Base-by-base conservation (phyloP, 2,888 invertebrate genomes). In the Oligia strigilis region DNA sequence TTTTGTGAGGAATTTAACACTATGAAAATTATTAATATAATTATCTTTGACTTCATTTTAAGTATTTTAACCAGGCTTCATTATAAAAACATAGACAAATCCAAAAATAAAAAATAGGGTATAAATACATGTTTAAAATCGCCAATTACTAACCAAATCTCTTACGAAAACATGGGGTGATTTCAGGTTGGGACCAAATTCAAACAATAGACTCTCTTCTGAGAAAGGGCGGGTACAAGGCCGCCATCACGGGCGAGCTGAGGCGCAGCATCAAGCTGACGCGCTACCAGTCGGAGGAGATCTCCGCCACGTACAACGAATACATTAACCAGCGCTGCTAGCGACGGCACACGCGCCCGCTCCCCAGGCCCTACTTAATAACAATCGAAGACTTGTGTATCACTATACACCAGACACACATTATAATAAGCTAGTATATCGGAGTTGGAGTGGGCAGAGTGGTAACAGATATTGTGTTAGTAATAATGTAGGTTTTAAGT, bases 201-300 rank as follows among this genome's bases (percentile, higher is more conserved):
- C 99, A 99, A 97, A 99, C 99, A 46, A 99, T 99, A 93, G 99
- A 99, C 97, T 99, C 99, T 65, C 97, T 99, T 84, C 97, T 99
- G 86, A 98, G 99, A 89, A 99, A 99, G 97, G 99, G 99, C 88
- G 99, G 99, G 72, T 99, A 98, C 97, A 99, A 99, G 94, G 99
- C 99, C 52, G 96, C 97, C 77, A 99, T 99, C 86, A 99, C 99
- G n/a, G 98, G 98, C 49, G 99, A 99, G 78, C 97, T 98, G 92
- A 98, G 99, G 79, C 98, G 98, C 92, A 98, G 98, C 94, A 98
- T 99, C 94, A 99, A 99, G 96, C 97, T 99, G 92, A 99, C 99
- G 76, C 98, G 99, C 90, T 99, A 99, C 97, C 99, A 99, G 95
- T 99, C 99, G 91, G 99, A 99, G 96, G 99, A 99, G 97, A 98